Percentiles rank a stretch among this genome's conserved stretches.
Conservation (phyloP, 2,888 invertebrate species). For the Agriopis aurantiaria region DNA sequence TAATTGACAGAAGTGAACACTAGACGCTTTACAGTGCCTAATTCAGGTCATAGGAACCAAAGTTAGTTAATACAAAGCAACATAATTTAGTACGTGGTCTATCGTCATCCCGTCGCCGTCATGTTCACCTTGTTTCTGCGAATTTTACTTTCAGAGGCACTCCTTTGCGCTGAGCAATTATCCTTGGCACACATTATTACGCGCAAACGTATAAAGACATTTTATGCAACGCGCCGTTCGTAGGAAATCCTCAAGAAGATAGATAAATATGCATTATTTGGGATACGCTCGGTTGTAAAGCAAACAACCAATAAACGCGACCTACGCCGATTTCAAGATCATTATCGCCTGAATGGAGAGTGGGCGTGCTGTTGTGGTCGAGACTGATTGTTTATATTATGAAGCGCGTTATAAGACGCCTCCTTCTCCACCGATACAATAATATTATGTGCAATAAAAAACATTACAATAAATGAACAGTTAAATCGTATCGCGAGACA, state of each 20-base stretch:
- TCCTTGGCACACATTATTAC: slow-evolving; percentile 50
- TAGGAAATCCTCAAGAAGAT: slow-evolving; percentile 45
- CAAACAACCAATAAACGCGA: slow-evolving; percentile 73
- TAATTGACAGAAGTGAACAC: slow-evolving; percentile 38
- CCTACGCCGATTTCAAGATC: slow-evolving; percentile 81
- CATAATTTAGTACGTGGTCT: slow-evolving; percentile 44
- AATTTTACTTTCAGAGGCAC: slow-evolving; percentile 48
- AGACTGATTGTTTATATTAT: slow-evolving; percentile 76
- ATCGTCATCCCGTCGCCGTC: slow-evolving; percentile 44
- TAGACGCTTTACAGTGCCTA: slow-evolving; percentile 17
- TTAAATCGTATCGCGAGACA: slow-evolving; percentile 70
- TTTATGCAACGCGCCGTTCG: slow-evolving; percentile 45
- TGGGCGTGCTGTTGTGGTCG: slow-evolving; percentile 71
- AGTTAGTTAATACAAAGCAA: slow-evolving; percentile 35
- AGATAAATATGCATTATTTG: slow-evolving; percentile 46
- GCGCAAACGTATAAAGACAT: slow-evolving; percentile 39
- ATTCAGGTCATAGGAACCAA: slow-evolving; percentile 31
- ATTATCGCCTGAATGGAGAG: slow-evolving; percentile 72
- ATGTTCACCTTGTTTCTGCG: slow-evolving; percentile 43
- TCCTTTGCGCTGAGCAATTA: slow-evolving; percentile 40
- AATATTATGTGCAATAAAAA: slow-evolving; percentile 62
- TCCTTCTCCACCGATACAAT: slow-evolving; percentile 55
- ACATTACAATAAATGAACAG: slow-evolving; percentile 71
- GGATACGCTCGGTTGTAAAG: slow-evolving; percentile 54
- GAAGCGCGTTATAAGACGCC: slow-evolving; percentile 61